Base-by-base conservation (phyloP, 2,113 vertebrate species). In the Hyla sarda region DNA sequence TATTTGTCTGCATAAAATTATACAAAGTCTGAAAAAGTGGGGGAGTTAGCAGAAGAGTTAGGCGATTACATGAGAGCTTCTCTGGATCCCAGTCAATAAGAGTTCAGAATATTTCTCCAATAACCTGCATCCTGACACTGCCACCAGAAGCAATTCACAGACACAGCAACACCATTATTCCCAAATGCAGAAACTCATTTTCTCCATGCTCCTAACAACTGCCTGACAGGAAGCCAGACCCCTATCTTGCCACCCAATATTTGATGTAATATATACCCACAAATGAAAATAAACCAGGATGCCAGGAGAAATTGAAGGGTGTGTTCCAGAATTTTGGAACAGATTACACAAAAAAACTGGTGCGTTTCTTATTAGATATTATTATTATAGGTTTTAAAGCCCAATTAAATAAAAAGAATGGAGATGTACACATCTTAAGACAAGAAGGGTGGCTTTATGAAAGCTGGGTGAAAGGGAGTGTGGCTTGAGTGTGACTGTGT, bases 1-100 rank as follows among this genome's bases (percentile, higher is more conserved):
- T 77, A 73, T 87, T 71, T 82, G 52, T 74, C 67, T 81, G 78
- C 69, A 81, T 56, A 79, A 72, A 86, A 79, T 80, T 28, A 69
- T 45, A 75, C 69, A 86, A 73, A 81, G 75, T 83, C 13, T 11
- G 30, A 72, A n/a, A 82, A 72, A 83, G 67, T 54, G 65, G 67
- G 62, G 81, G 81, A 72, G 79, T 71, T 67, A 19, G 13, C 21
- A 45, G 2, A 37, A 25, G 47, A 82, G 45, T 82, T 82, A 82
- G 62, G 30, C 25, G 67, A 52, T 54, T 13, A 8, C 78, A 65
- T 65, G 10, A 41, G 11, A 41, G 34, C 78, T 28, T 17, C 30
- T n/a, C 76, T 41, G 23, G 14, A 28, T 50, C 28, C 30, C 45
- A 11, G 50, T 52, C 28, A 30, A 71, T 71, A 69, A 28, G 6